Evolutionary conservation across 2,113 vertebrate genomes (phyloP).

Genomic region (Acrocephalus kingi): DNA sequence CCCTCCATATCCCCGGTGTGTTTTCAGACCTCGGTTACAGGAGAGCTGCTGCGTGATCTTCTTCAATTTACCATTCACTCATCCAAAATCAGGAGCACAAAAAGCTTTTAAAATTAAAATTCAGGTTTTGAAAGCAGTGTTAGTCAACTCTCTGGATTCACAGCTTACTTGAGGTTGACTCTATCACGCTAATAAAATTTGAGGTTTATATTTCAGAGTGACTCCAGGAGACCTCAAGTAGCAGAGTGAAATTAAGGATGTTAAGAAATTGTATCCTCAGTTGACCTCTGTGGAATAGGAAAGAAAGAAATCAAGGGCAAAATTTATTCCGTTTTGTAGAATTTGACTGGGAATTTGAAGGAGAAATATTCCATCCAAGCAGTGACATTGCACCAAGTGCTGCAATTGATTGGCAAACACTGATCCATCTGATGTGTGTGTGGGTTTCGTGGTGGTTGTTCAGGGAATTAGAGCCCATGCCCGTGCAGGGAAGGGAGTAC

Average conservation of each 20-base stretch:
- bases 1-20: neutral
- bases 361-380: neutral
- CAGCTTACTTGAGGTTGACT: neutral
- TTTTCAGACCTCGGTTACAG: neutral
- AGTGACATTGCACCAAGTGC: neutral
- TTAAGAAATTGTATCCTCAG: neutral
- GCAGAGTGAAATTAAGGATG: neutral
- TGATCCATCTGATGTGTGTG: neutral
- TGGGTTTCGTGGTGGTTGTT: neutral
- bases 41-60: neutral
- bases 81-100: neutral
- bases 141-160: neutral
- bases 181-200: neutral
- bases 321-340: neutral
- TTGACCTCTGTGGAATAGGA: neutral
- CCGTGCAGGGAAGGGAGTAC: neutral
- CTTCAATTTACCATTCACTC: neutral
- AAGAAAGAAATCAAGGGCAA: neutral
- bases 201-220: neutral
- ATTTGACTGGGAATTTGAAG: neutral
- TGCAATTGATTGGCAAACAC: neutral
- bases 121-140: neutral
- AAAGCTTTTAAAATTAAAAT: conserved; percentile 24
- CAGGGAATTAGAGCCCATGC: neutral
- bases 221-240: neutral